Evolutionary conservation across 2,113 vertebrate genomes (phyloP).

Genomic region (Myiozetetes cayanensis): DNA sequence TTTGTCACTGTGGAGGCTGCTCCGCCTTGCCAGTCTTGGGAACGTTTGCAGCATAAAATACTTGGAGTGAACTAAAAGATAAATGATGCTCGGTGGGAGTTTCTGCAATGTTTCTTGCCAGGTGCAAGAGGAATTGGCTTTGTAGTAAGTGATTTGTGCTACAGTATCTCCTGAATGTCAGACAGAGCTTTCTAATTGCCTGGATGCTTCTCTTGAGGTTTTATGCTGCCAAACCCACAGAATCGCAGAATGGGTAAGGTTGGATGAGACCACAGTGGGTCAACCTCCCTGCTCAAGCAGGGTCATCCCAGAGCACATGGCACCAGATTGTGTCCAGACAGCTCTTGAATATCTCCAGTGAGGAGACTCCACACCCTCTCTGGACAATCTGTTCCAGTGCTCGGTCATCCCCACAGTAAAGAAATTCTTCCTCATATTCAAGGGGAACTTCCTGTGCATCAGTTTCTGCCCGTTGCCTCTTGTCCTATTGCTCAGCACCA

Average conservation of each 20-base stretch:
- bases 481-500: neutral
- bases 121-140: neutral
- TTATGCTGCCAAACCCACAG: neutral
- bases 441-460: neutral
- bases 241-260: neutral
- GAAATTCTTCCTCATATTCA: neutral
- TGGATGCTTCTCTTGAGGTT: neutral
- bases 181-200: neutral
- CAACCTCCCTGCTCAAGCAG: neutral
- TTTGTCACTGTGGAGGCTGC: neutral
- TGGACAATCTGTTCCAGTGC: neutral
- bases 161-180: neutral
- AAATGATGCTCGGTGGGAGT: fast-evolving
- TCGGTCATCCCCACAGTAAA: fast-evolving
- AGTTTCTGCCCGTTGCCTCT: neutral
- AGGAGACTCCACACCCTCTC: neutral
- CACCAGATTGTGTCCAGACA: neutral
- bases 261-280: neutral
- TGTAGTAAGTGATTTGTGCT: neutral
- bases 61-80: neutral
- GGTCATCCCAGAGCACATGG: neutral
- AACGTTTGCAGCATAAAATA: neutral
- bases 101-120: neutral
- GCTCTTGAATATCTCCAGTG: neutral
- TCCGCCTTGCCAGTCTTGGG: neutral